phyloP scores from a whole-genome alignment of 2,797 vertebrate genomes.

The Scolopax bukidnonensis region DNA sequence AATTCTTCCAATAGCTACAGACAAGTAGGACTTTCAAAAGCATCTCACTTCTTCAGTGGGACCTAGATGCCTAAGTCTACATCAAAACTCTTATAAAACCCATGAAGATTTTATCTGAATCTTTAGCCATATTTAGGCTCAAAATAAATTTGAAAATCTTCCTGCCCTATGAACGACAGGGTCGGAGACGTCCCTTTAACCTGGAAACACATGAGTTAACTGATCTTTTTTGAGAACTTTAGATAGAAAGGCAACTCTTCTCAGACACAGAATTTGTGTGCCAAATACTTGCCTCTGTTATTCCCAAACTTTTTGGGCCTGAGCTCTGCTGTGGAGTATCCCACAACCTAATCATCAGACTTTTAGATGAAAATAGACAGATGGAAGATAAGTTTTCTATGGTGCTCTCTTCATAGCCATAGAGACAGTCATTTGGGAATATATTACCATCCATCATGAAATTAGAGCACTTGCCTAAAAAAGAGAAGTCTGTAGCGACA shows the following conservation, averaged over 20 bases:
- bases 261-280: background rate
- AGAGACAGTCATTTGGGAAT: conserved; percentile 25
- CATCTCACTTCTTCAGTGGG: background rate
- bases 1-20: background rate
- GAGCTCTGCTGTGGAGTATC: background rate
- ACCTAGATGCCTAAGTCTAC: background rate
- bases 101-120: background rate
- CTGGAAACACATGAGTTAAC: background rate
- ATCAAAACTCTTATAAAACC: background rate
- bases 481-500: background rate
- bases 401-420: background rate
- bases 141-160: background rate
- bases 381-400: conserved; percentile 24
- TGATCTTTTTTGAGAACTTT: background rate
- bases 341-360: background rate
- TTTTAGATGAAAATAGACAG: conserved; percentile 3
- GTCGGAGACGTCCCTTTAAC: background rate
- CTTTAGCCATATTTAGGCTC: background rate
- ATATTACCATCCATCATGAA: background rate
- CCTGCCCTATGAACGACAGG: background rate
- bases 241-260: background rate
- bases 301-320: background rate
- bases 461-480: conserved; percentile 41
- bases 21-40: background rate
- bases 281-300: background rate